These are phyloP conservation scores for Antheraea assamensis DNA, from an alignment of 2,888 invertebrate species.

Conservation along the genomic window DNA sequence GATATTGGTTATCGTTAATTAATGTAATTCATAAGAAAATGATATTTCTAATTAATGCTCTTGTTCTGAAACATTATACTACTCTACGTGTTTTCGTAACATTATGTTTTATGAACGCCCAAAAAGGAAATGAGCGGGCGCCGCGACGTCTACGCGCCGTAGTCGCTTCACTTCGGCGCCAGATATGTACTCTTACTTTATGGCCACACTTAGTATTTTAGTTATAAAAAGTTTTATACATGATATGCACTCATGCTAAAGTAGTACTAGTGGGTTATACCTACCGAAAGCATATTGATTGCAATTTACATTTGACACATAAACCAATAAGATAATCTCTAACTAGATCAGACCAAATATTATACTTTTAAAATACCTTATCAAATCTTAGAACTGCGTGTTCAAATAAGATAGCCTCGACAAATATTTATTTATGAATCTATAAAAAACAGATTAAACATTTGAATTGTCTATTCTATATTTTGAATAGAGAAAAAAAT, in stretches of 20 bases:
- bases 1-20: not conserved
- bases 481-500: not conserved
- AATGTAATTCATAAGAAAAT: not conserved
- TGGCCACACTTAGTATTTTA: slow-evolving; percentile 26
- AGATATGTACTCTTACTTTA: slow-evolving; percentile 43
- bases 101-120: slow-evolving; percentile 46
- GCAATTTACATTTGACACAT: too few relatives aligned
- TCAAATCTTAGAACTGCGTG: not conserved
- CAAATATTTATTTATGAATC: not conserved
- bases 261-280: not conserved
- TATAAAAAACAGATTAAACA: not conserved
- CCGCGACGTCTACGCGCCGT: slow-evolving; percentile 44
- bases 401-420: not conserved
- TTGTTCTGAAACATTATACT: slow-evolving; percentile 23
- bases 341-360: too few relatives aligned
- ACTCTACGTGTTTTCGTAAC: slow-evolving; percentile 37
- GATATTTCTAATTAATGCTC: not conserved
- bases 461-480: not conserved
- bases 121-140: slow-evolving; percentile 47
- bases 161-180: slow-evolving; percentile 42
- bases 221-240: not conserved
- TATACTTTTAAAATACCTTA: not conserved
- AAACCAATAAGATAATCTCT: not conserved
- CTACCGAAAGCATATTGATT: not conserved
- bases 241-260: not conserved